Base-by-base conservation (phyloP, 2,888 invertebrate species). In the Sipha maydis region DNA sequence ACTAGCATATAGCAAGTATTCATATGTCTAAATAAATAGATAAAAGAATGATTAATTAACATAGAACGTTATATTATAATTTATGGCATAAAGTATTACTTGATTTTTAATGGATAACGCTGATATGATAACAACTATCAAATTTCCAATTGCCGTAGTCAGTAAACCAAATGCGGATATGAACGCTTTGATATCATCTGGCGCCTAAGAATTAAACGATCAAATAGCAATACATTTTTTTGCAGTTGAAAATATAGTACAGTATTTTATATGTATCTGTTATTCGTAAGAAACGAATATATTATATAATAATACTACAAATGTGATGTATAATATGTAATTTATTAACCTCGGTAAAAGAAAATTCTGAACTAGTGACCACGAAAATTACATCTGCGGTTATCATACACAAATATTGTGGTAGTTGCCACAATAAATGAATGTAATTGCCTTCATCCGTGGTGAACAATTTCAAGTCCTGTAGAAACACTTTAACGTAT, bases 351-450 rank as follows among this genome's bases (percentile, higher is more conserved):
- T 94, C 97, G 0, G 98, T 96, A 92, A 98, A 99, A 0, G 98
- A 97, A 92, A 99, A 99, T 91, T 98, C 97, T 38, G 99, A 93
- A 0, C 99, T 99, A 0, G 99, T 98, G 48, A 99, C 96, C 0
- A 98, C 97, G 92, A 98, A 98, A 95, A 99, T 96, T 73, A 99
- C 96, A 92, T 99, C 99, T 0, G 95, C 99, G 91, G 96, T 94
- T 0, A 99, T 98, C 91, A 99, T 96, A 28, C 98, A 93, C 80
- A 98, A 92, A 91, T 98, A 98, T 92, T 99, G 99, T 0, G 99
- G 99, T 31, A 99, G 91, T 91, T 98, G 94, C 95, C 95, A 96
- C 5, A 97, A 92, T 91, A 98, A 96, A 91, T 96, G 96, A 2
- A 98, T 92, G 1, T 94, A 94, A 91, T 96, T 97, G 0, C 96